Base-by-base conservation (phyloP, 2,113 vertebrate genomes). In the Eublepharis macularius region DNA sequence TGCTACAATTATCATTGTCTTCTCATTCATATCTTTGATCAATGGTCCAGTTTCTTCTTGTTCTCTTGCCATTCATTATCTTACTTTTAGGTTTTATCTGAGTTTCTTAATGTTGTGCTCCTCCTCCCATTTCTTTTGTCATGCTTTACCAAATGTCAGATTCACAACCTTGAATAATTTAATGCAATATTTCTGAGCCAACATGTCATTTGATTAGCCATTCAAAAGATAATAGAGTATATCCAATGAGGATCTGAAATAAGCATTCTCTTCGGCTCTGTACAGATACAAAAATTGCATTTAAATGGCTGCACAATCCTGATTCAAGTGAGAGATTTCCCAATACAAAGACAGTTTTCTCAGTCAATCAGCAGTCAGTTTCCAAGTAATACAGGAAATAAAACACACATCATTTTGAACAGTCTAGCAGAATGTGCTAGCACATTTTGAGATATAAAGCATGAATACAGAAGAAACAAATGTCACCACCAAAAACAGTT, bases 191-290 rank as follows among this genome's bases (percentile, higher is more conserved):
- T 78, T 51, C 69, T 76, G 43, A 39, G 24, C 29, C 41, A 17
- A 1, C 10, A 7, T 75, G 41, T 83, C 73, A 76, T 69, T 89
- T 83, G 29, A 80, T 81, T 90, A 83, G 49, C 47, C 26, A 80
- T 84, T 91, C 5, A 86, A 41, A 84, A 41, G 79, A 81, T 1
- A 41, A 80, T 82, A 0, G 0, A 34, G 81, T 79, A 36, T 69
- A 69, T 57, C 66, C 65, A 8, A 81, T 34, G 16, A 43, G 34
- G 60, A 82, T 39, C 43, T 88, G 0, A 3, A 75, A 49, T 16
- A 1, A 47, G 12, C 2, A 2, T 47, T 49, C 72, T 91, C 43
- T 77, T 81, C 36, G 0, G 77, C 1, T 29, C 0, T 69, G 45
- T 13, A 0, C 2, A 0, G 2, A 0, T 12, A 0, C 49, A 74